Evolutionary conservation across 2,113 vertebrate genomes (phyloP).

Genomic region (Callionymus lyra): DNA sequence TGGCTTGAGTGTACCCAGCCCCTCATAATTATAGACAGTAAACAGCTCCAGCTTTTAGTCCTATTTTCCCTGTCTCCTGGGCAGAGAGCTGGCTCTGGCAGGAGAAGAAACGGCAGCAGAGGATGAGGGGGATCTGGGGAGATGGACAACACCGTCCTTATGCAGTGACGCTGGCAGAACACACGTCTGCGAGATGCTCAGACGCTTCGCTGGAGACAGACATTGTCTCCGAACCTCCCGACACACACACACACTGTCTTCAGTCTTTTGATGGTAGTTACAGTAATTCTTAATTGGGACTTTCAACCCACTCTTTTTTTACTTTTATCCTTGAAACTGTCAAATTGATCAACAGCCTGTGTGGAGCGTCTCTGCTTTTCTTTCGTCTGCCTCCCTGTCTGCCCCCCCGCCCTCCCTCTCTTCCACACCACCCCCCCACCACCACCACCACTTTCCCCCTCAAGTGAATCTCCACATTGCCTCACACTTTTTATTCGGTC

Average conservation of each 20-base stretch:
- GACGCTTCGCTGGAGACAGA: slow-evolving; percentile 28
- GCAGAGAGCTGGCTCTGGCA: slow-evolving; percentile 48
- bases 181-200: slow-evolving; percentile 9
- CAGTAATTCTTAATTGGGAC: slow-evolving; percentile 53
- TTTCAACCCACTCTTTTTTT: slow-evolving; percentile 28
- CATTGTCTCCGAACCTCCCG: slow-evolving; percentile 11
- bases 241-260: slow-evolving; percentile 22
- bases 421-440: too few species aligned
- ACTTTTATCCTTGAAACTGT: slow-evolving; percentile 28
- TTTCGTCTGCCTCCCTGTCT: slow-evolving; percentile 39
- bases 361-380: slow-evolving; percentile 32
- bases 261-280: slow-evolving; percentile 48
- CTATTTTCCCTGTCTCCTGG: slow-evolving; percentile 51
- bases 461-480: slow-evolving; percentile 21
- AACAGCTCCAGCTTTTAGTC: slow-evolving; percentile 54
- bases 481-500: slow-evolving; percentile 21
- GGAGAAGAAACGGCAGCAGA: slow-evolving; percentile 23
- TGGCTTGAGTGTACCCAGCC: slow-evolving; percentile 52
- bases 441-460: slow-evolving; percentile 10
- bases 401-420: slow-evolving; percentile 13
- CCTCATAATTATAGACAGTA: slow-evolving; percentile 70
- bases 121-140: slow-evolving; percentile 19
- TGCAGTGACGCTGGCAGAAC: slow-evolving; percentile 8
- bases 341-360: slow-evolving; percentile 23
- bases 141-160: slow-evolving; percentile 33